These are phyloP conservation scores for Limnodromus scolopaceus DNA, from an alignment of 2,797 vertebrate genomes.

Conservation along the genomic window DNA sequence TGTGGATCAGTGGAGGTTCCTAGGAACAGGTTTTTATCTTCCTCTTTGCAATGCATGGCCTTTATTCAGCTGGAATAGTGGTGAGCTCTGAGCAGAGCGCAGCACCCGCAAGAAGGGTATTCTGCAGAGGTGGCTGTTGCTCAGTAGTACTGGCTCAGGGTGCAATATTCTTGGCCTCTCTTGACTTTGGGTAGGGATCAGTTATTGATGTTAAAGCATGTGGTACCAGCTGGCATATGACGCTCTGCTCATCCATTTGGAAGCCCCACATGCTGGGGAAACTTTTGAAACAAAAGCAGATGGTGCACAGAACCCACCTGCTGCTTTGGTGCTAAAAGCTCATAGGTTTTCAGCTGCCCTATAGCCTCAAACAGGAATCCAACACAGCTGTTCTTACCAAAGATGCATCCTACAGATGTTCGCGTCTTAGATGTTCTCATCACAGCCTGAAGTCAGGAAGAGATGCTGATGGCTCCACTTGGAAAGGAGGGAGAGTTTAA, in stretches of 20 bases:
- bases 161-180: neutral
- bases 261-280: neutral
- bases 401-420: neutral
- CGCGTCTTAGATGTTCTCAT: neutral
- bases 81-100: accelerated
- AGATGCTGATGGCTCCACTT: neutral
- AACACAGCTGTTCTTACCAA: neutral
- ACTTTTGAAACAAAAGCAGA: neutral
- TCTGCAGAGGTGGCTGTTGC: neutral
- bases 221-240: neutral
- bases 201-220: neutral
- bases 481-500: neutral
- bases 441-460: neutral
- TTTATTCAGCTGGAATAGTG: neutral
- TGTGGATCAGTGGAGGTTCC: neutral
- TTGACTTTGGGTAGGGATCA: neutral
- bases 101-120: neutral
- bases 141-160: neutral
- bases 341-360: neutral
- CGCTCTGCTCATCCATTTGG: neutral
- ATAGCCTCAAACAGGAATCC: neutral
- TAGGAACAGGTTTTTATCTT: neutral
- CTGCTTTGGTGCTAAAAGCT: neutral
- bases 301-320: neutral
- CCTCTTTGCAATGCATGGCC: neutral